A percentile compares a stretch with the other conserved stretches of the same genome.
Conservation (phyloP, 2,888 invertebrate genomes). For the Mesoligia furuncula region DNA sequence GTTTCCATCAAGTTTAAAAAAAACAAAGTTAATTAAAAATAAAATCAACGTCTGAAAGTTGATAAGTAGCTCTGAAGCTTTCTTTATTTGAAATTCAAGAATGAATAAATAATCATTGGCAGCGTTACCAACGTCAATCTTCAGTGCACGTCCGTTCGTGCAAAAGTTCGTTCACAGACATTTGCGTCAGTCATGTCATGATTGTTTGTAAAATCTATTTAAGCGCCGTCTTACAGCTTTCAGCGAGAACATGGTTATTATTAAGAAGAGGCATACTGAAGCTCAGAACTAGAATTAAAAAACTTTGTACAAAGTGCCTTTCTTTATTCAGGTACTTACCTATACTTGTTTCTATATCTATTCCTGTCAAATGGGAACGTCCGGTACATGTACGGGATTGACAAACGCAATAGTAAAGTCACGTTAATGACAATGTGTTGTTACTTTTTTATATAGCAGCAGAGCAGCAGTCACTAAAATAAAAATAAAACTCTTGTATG, state of each 20-base stretch:
- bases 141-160: constrained; percentile 11
- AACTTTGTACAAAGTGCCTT: not conserved
- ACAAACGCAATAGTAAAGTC: constrained; percentile 40
- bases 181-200: constrained; percentile 37
- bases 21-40: not conserved
- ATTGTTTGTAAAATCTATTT: constrained; percentile 36
- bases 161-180: constrained; percentile 33
- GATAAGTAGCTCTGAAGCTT: not conserved
- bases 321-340: not conserved
- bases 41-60: not conserved
- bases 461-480: constrained; percentile 30
- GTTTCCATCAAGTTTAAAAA: not conserved
- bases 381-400: constrained; percentile 15
- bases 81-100: constrained; percentile 12
- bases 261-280: not conserved
- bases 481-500: constrained; percentile 33
- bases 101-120: constrained; percentile 3
- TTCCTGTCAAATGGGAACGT: constrained; percentile 7
- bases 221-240: constrained; percentile 19
- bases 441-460: constrained; percentile 16
- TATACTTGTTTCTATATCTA: not conserved
- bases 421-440: constrained; percentile 50
- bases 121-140: constrained; percentile 14
- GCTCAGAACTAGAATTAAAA: not conserved
- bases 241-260: not conserved